These are phyloP conservation scores for Cephus cinctus DNA, from an alignment of 1,140 invertebrate species.

Conservation along the genomic window DNA sequence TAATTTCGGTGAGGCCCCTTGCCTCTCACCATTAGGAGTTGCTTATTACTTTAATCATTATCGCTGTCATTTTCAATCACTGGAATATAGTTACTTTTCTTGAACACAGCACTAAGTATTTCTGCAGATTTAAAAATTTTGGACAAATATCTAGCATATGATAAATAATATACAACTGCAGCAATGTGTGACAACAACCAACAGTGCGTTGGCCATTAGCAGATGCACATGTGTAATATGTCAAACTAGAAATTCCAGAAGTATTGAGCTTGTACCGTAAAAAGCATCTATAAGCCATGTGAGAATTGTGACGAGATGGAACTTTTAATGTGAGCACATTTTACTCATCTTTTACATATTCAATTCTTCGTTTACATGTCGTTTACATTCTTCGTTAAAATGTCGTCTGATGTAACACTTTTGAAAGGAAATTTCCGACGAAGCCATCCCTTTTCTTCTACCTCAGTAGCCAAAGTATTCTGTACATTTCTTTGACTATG, in stretches of 20 bases:
- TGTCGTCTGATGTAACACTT: slow-evolving; percentile 11
- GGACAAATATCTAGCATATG: slow-evolving; percentile 14
- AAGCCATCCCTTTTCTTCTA: slow-evolving; percentile 18
- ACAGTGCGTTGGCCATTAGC: slow-evolving; percentile 19
- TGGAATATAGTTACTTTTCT: neutral
- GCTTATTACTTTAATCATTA: slow-evolving; percentile 14
- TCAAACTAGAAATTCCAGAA: slow-evolving; percentile 4
- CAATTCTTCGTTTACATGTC: slow-evolving; percentile 18
- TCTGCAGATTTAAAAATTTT: slow-evolving; percentile 12
- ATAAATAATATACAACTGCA: slow-evolving; percentile 19
- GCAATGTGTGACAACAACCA: slow-evolving; percentile 20
- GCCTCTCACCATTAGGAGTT: too few relatives aligned
- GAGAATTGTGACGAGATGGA: slow-evolving; percentile 18
- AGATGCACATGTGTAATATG: slow-evolving; percentile 19
- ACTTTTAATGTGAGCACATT: slow-evolving; percentile 18
- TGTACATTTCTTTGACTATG: slow-evolving; percentile 12
- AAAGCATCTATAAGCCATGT: slow-evolving; percentile 16
- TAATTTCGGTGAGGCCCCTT: too few relatives aligned
- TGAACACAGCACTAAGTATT: slow-evolving; percentile 5
- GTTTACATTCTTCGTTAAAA: slow-evolving; percentile 19
- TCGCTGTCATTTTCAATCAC: slow-evolving; percentile 15
- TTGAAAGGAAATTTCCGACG: slow-evolving; percentile 16
- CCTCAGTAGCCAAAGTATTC: slow-evolving; percentile 19
- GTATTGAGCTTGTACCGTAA: slow-evolving; percentile 14
- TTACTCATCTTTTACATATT: slow-evolving; percentile 14